These are phyloP conservation scores for Papilio polytes DNA, from an alignment of 1,140 invertebrate species.

Conservation along the genomic window DNA sequence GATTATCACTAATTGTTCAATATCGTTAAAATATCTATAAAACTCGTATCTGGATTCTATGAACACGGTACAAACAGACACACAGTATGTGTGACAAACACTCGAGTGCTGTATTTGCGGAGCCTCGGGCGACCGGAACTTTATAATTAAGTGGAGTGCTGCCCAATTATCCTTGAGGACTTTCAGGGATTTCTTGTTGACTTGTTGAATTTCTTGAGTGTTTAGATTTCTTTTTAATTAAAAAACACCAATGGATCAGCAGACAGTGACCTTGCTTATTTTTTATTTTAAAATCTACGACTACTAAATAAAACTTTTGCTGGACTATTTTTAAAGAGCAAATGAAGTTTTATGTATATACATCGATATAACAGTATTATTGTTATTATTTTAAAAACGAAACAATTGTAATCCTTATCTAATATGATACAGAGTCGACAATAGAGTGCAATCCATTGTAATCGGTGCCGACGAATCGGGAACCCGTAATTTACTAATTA, in stretches of 20 bases:
- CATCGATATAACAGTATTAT: background rate
- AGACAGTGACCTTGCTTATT: too few relatives aligned
- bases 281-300: too few relatives aligned
- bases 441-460: background rate
- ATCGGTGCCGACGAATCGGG: conserved; percentile 15
- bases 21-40: background rate
- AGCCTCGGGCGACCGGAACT: conserved; percentile 8
- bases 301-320: background rate
- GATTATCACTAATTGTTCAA: too few relatives aligned
- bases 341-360: background rate
- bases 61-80: conserved; percentile 7
- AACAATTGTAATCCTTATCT: background rate
- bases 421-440: background rate
- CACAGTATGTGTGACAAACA: conserved; percentile 9
- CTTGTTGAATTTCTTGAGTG: background rate
- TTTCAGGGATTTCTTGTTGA: background rate
- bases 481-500: conserved; percentile 49
- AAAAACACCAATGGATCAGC: too few relatives aligned
- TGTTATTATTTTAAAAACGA: background rate
- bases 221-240: background rate
- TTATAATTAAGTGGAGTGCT: conserved; percentile 18
- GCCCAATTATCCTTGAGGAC: conserved; percentile 7
- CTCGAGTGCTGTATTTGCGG: conserved; percentile 2
- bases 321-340: background rate
- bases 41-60: background rate